phyloP scores from a whole-genome alignment of 2,797 vertebrate genomes.

The Eidolon dupreanum region DNA sequence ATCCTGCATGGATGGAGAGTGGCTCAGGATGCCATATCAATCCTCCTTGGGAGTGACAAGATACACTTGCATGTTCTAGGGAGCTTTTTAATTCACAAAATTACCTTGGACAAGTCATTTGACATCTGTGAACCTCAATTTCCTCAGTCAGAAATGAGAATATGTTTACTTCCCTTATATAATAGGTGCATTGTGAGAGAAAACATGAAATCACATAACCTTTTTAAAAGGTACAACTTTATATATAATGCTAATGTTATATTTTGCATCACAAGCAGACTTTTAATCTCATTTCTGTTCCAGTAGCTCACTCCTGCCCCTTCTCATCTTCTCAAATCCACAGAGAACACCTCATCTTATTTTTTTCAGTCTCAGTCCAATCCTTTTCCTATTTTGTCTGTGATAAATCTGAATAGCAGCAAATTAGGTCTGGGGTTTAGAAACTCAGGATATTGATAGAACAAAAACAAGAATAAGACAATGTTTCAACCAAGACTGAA shows the following conservation, averaged over 20 bases:
- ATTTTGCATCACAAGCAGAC: neutral
- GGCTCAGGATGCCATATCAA: accelerated
- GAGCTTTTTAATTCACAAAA: neutral
- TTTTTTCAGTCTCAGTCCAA: neutral
- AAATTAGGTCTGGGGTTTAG: neutral
- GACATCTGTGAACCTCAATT: neutral
- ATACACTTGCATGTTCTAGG: accelerated
- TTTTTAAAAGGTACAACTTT: neutral
- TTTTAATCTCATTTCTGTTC: neutral
- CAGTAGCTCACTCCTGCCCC: neutral
- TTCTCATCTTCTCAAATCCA: neutral
- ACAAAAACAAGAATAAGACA: neutral
- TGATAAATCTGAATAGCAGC: neutral
- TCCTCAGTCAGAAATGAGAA: neutral
- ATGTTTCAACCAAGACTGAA: neutral
- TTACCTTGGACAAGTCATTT: neutral
- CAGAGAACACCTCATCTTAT: neutral
- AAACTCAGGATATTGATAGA: neutral
- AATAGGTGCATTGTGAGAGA: neutral
- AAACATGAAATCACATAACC: neutral
- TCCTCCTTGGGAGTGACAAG: neutral
- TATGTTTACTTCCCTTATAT: neutral
- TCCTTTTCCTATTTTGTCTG: neutral
- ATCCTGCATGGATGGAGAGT: accelerated
- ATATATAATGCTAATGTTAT: neutral